These are phyloP conservation scores for Lasius platythorax DNA, from an alignment of 2,888 invertebrate species.

Conservation along the genomic window DNA sequence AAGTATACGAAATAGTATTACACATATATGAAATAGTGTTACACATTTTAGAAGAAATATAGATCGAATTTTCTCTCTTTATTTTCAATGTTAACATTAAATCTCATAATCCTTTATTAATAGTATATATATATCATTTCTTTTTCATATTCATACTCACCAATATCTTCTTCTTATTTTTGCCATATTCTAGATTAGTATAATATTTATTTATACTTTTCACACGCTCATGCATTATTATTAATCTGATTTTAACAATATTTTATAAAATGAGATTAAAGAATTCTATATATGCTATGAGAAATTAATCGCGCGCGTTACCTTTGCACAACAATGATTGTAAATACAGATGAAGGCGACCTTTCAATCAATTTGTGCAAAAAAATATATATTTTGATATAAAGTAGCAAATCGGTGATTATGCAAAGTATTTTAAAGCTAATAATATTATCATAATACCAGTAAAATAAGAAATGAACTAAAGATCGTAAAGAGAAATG, in stretches of 20 bases:
- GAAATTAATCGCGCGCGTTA: neutral
- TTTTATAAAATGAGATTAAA: neutral
- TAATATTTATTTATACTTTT: neutral
- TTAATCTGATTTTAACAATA: neutral
- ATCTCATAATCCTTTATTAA: neutral
- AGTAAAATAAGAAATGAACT: neutral
- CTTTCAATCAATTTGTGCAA: neutral
- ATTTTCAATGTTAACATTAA: neutral
- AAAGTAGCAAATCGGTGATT: neutral
- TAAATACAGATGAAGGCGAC: neutral
- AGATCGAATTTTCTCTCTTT: neutral
- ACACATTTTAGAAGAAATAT: too few relatives aligned
- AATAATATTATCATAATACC: neutral
- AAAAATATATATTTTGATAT: constrained; percentile 2
- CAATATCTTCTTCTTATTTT: neutral
- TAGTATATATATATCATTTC: neutral
- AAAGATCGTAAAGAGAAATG: neutral
- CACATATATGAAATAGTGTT: neutral
- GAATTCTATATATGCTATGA: neutral
- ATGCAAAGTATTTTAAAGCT: neutral
- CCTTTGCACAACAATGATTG: neutral
- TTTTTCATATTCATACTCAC: neutral
- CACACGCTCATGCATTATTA: neutral
- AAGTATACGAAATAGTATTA: neutral
- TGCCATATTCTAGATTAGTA: neutral